Percentiles rank a stretch among this genome's conserved stretches.
Conservation (phyloP, 2,888 invertebrate species). For the Didymodactylos carnosus region DNA sequence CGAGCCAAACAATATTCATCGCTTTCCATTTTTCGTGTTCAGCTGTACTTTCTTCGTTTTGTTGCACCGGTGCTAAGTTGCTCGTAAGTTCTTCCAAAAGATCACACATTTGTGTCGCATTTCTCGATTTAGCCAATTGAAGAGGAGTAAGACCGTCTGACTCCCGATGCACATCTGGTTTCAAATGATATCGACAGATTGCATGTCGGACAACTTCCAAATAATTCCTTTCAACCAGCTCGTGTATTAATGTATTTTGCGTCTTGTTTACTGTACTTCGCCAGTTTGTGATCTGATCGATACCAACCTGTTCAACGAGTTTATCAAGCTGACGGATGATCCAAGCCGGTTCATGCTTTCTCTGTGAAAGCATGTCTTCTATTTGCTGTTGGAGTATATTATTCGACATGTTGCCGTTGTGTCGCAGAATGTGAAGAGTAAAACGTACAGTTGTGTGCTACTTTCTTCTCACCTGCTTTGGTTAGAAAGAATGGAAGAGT, state of each 20-base stretch:
- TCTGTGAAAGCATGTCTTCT: no score
- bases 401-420: no score
- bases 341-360: no score
- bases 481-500: no score
- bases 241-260: neutral
- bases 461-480: no score
- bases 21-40: neutral
- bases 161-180: neutral
- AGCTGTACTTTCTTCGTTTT: neutral
- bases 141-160: neutral
- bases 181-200: neutral
- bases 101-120: neutral
- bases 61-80: neutral
- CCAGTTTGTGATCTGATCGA: neutral
- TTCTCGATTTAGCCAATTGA: neutral
- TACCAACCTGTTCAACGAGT: neutral
- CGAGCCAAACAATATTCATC: constrained; percentile 12
- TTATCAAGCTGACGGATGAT: neutral
- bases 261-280: neutral
- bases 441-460: no score
- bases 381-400: no score
- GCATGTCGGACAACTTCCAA: neutral
- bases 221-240: neutral
- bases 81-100: neutral
- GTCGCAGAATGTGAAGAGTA: no score